A percentile compares a stretch with the other conserved stretches of the same genome.
These are phyloP conservation scores for Ceratosolen fusciceps DNA, from an alignment of 1,140 invertebrate genomes.

Conservation along the genomic window DNA sequence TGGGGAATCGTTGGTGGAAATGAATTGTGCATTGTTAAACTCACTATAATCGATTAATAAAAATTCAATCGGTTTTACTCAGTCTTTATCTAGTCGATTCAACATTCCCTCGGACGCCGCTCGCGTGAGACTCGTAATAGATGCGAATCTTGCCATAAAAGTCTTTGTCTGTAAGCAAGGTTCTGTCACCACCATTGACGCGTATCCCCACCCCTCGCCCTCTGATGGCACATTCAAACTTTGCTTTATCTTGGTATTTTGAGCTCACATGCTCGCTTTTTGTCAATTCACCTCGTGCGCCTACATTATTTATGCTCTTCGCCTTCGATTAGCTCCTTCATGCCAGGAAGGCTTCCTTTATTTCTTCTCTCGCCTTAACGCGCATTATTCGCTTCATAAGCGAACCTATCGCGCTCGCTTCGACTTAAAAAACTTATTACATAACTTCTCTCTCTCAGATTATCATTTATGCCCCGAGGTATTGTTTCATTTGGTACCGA, in stretches of 20 bases:
- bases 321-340: too few species aligned
- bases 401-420: background rate
- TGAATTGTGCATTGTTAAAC: too few species aligned
- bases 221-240: background rate
- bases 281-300: background rate
- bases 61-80: slow-evolving; percentile 31
- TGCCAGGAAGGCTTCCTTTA: background rate
- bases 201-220: background rate
- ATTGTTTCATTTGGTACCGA: background rate
- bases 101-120: background rate
- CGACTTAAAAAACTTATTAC: background rate
- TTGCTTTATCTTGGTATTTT: background rate
- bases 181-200: background rate
- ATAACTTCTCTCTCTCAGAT: too few species aligned
- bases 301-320: background rate
- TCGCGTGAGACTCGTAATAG: slow-evolving; percentile 23
- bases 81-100: background rate
- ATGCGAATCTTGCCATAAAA: slow-evolving; percentile 36
- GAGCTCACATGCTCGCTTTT: background rate
- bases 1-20: too few species aligned
- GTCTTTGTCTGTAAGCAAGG: slow-evolving; percentile 1
- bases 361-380: background rate
- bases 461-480: too few species aligned
- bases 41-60: too few species aligned
- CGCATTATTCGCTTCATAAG: background rate